Percentiles rank a stretch among this genome's conserved stretches.
Evolutionary conservation across 2,797 vertebrate species (phyloP).

Genomic region (Bradypus variegatus): DNA sequence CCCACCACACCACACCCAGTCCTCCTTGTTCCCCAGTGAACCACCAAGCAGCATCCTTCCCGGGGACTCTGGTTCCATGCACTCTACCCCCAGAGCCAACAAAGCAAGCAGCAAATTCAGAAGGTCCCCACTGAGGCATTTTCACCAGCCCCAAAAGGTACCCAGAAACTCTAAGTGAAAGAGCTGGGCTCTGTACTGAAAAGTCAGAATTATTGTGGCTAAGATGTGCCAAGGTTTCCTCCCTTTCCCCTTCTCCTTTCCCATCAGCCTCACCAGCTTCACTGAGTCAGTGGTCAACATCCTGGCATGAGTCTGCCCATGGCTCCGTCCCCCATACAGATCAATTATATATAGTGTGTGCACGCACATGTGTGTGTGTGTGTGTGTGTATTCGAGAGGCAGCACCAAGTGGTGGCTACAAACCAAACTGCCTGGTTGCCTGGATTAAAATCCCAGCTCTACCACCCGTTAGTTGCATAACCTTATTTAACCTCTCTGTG

Average conservation of each 20-base stretch:
- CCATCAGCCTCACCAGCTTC: background rate
- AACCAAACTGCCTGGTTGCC: background rate
- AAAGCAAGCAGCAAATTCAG: background rate
- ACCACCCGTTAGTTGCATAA: too few species aligned
- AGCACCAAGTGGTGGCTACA: background rate
- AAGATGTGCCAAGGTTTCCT: background rate
- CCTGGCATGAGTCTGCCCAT: too few species aligned
- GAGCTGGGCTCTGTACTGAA: background rate
- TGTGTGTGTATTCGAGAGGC: too few species aligned
- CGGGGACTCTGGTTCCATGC: rapidly evolving
- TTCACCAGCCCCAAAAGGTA: background rate
- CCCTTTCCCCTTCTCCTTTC: background rate
- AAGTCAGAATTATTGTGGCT: background rate
- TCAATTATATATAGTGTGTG: background rate
- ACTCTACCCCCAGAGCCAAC: background rate
- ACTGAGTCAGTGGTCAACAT: background rate
- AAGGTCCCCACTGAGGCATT: background rate
- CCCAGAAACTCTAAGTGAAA: background rate
- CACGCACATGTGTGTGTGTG: rapidly evolving
- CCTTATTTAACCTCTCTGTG: background rate
- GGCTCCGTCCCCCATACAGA: background rate
- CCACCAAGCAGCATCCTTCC: background rate
- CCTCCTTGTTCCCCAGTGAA: background rate
- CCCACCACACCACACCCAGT: background rate
- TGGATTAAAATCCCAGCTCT: background rate